These are phyloP conservation scores for Cyphomyrus plagiostoma DNA, from an alignment of 2,113 vertebrate genomes.

Conservation along the genomic window DNA sequence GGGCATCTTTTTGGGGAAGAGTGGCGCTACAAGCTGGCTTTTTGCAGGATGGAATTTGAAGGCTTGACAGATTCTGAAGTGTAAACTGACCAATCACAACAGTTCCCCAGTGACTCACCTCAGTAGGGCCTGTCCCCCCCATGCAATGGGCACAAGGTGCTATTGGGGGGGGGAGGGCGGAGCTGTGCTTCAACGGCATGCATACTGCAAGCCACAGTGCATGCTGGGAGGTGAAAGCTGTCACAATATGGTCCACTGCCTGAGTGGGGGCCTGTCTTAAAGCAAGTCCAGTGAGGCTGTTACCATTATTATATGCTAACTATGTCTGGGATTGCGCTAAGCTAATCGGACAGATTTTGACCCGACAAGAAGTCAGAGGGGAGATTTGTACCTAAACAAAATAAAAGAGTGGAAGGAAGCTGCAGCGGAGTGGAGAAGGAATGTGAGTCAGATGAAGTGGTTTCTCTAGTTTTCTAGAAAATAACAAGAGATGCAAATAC, in stretches of 20 bases:
- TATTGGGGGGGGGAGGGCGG: constrained; percentile 9
- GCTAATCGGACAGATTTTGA: background rate
- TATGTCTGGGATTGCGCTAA: background rate
- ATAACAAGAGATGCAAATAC: background rate
- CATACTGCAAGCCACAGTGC: background rate
- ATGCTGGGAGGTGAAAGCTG: background rate
- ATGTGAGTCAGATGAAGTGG: constrained; percentile 17
- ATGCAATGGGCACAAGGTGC: constrained; percentile 49
- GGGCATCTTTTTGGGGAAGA: background rate
- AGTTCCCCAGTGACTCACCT: background rate
- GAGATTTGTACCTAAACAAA: background rate
- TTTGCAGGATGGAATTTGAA: background rate
- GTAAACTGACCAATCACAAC: background rate
- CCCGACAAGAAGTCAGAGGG: background rate
- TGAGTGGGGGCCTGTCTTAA: background rate
- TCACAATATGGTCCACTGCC: background rate
- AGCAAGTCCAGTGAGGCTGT: background rate
- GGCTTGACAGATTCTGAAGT: background rate
- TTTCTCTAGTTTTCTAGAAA: constrained; percentile 5
- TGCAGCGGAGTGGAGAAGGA: background rate
- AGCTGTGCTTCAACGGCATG: background rate
- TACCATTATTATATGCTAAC: background rate
- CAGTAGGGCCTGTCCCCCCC: background rate
- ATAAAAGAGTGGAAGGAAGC: background rate
- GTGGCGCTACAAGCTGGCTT: background rate